Percentiles rank a stretch among this genome's conserved stretches.
phyloP scores from a whole-genome alignment of 2,888 invertebrate genomes.

The Scrobipalpa costella region DNA sequence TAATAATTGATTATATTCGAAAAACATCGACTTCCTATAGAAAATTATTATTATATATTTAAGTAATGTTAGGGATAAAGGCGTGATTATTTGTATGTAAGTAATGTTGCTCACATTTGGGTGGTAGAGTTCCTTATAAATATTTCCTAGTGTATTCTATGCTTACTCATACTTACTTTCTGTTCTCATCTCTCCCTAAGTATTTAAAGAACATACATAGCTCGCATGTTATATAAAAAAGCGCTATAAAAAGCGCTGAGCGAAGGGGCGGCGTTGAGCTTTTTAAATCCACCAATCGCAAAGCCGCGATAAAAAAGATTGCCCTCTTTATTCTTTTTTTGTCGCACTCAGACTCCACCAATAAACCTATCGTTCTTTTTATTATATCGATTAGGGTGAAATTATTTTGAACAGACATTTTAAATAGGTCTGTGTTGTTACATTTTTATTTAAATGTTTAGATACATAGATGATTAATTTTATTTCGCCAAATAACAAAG shows the following conservation, averaged over 20 bases:
- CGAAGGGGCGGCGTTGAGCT: conserved; percentile 70
- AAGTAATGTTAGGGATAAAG: no score
- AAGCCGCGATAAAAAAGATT: conserved; percentile 60
- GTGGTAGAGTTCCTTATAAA: no score
- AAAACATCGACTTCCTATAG: not conserved
- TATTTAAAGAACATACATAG: not conserved
- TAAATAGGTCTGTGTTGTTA: no score
- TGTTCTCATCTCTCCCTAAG: not conserved
- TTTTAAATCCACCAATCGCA: conserved; percentile 69
- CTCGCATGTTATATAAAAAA: conserved; percentile 40
- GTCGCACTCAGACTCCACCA: conserved; percentile 45
- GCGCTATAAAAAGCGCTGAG: conserved; percentile 51
- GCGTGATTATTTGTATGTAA: no score
- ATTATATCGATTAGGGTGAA: conserved; percentile 24
- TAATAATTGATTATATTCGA: not conserved
- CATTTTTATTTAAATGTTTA: no score
- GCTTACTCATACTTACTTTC: no score
- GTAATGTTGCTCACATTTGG: no score
- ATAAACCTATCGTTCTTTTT: conserved; percentile 39
- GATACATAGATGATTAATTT: no score
- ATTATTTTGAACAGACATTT: no score
- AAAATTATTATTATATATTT: no score
- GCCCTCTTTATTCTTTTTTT: conserved; percentile 48
- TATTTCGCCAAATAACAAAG: no score
- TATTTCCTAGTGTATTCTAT: not conserved